These are phyloP conservation scores for Helarctos malayanus DNA, from an alignment of 2,797 vertebrate species.

Conservation along the genomic window DNA sequence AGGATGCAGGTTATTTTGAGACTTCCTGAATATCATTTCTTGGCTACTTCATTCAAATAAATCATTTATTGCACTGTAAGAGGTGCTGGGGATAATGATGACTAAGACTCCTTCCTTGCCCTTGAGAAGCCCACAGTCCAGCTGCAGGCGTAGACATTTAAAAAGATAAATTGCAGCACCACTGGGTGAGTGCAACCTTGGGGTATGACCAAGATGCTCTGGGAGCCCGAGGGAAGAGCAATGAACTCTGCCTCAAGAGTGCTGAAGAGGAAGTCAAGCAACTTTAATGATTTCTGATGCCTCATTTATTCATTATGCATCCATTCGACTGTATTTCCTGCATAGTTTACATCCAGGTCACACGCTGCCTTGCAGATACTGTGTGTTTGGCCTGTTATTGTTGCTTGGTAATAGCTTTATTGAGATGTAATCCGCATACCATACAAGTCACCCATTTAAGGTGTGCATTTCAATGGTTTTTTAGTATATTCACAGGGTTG, in stretches of 20 bases:
- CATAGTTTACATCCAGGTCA: background rate
- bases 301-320: background rate
- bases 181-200: background rate
- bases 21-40: conserved; percentile 80
- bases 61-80: conserved; percentile 78
- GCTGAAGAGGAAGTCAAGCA: background rate
- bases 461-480: background rate
- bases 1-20: conserved; percentile 78
- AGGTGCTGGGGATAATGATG: conserved; percentile 71
- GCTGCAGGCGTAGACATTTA: background rate
- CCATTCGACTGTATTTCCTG: background rate
- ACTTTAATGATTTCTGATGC: background rate
- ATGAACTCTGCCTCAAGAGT: background rate
- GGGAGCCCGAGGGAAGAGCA: background rate
- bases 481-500: background rate
- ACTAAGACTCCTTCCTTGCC: conserved; percentile 57
- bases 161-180: background rate
- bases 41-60: conserved; percentile 75
- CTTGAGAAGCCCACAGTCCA: conserved; percentile 57
- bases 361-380: background rate
- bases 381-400: background rate
- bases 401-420: background rate
- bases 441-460: background rate
- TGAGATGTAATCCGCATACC: background rate
- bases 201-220: background rate